phyloP scores from a whole-genome alignment of 2,797 vertebrate genomes.

The Apogon hyalosoma region DNA sequence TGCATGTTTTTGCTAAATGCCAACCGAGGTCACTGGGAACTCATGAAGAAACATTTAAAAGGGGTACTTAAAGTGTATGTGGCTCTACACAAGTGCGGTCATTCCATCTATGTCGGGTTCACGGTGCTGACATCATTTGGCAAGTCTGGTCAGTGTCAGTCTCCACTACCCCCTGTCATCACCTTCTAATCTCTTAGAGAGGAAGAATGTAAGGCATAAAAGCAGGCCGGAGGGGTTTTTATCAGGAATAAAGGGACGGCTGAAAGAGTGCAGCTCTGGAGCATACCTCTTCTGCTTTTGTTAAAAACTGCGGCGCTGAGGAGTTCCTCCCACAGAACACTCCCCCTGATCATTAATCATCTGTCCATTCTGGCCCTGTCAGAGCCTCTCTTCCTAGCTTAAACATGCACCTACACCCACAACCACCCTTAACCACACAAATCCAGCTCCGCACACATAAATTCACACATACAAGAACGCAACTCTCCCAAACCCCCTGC shows the following conservation, averaged over 20 bases:
- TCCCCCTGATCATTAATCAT: slow-evolving; percentile 82
- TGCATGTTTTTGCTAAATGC: slow-evolving; percentile 39
- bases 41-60: slow-evolving; percentile 21
- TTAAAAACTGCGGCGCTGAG: slow-evolving; percentile 59
- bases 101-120: slow-evolving; percentile 27
- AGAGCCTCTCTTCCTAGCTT: slow-evolving; percentile 51
- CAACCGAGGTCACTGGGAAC: slow-evolving; percentile 22
- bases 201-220: slow-evolving; percentile 60
- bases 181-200: slow-evolving; percentile 71
- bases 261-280: slow-evolving; percentile 58
- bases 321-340: slow-evolving; percentile 68
- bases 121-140: slow-evolving; percentile 61
- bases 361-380: slow-evolving; percentile 75
- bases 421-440: slow-evolving; percentile 30
- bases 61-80: slow-evolving; percentile 2
- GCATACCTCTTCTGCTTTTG: slow-evolving; percentile 70
- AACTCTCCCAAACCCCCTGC: slow-evolving; percentile 38
- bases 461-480: slow-evolving; percentile 10
- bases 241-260: slow-evolving; percentile 59
- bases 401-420: slow-evolving; percentile 51
- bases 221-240: slow-evolving; percentile 49
- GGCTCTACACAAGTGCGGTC: not conserved
- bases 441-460: slow-evolving; percentile 3
- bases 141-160: slow-evolving; percentile 65
- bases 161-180: slow-evolving; percentile 64